Conservation (phyloP, 23 tunicate species). For the Oikopleura dioica region DNA sequence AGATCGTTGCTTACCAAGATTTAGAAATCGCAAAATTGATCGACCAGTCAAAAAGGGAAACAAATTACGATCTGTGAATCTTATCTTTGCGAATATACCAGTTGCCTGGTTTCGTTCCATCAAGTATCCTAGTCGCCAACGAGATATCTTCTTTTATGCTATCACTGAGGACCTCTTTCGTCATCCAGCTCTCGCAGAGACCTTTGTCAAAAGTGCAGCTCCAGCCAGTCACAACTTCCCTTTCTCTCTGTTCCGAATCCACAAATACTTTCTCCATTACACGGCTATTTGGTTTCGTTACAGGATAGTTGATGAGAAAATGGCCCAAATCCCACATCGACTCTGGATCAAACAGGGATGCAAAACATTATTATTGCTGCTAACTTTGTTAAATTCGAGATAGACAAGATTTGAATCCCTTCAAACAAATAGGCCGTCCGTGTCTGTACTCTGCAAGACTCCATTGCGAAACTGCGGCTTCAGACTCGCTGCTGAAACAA, state of each 20-base stretch:
- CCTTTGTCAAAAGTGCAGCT: neutral
- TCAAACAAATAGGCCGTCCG: too few relatives aligned
- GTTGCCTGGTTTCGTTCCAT: neutral
- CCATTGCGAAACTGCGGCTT: too few relatives aligned
- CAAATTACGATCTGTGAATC: neutral
- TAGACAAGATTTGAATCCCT: too few relatives aligned
- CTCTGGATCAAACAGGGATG: too few relatives aligned
- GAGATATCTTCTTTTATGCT: neutral
- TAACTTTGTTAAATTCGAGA: too few relatives aligned
- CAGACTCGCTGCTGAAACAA: too few relatives aligned
- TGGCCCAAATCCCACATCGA: neutral
- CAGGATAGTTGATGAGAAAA: neutral
- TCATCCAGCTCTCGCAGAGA: constrained; percentile 1
- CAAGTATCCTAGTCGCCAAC: neutral
- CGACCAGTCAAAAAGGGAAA: neutral
- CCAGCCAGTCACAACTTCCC: neutral
- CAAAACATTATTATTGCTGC: too few relatives aligned
- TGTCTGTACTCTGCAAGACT: too few relatives aligned
- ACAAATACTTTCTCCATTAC: neutral
- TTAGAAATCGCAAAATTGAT: too few relatives aligned
- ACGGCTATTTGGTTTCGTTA: neutral
- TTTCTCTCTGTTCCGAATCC: neutral
- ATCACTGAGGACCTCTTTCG: neutral
- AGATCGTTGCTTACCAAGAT: too few relatives aligned
- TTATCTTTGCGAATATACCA: too few relatives aligned